Evolutionary conservation across 2,888 invertebrate species (phyloP).

Genomic region (Leptinotarsa rubiginosa): DNA sequence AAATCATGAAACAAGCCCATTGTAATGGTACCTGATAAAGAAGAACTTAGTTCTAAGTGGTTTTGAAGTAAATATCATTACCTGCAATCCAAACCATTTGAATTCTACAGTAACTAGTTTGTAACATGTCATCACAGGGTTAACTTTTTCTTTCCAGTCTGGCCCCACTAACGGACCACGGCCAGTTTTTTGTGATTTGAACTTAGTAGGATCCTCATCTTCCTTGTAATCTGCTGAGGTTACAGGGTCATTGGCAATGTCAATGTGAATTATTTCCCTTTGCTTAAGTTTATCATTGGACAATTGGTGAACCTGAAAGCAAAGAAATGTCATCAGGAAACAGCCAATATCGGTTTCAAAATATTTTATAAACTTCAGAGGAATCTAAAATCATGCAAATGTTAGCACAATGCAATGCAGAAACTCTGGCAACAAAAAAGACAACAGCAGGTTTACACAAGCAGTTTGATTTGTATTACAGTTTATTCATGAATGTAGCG

Average conservation of each 20-base stretch:
- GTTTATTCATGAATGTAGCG: background rate
- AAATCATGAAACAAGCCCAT: no score
- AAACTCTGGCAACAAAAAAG: constrained; percentile 3
- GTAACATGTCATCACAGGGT: constrained; percentile 97
- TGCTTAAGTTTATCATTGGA: constrained; percentile 88
- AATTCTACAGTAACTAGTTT: constrained; percentile 97
- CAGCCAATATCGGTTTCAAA: background rate
- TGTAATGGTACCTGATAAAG: no score
- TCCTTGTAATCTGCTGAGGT: constrained; percentile 86
- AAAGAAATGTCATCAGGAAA: background rate
- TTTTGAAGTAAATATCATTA: constrained; percentile 53
- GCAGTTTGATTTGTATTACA: background rate
- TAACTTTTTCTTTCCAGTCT: constrained; percentile 82
- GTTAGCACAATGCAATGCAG: background rate
- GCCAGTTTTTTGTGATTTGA: constrained; percentile 91
- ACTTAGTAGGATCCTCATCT: constrained; percentile 87
- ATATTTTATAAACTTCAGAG: background rate
- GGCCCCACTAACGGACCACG: constrained; percentile 88
- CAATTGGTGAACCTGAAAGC: constrained; percentile 90
- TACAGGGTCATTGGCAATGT: constrained; percentile 94
- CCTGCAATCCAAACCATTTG: constrained; percentile 97
- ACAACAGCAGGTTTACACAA: background rate
- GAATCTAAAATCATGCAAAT: constrained; percentile 2
- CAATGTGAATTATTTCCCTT: constrained; percentile 91
- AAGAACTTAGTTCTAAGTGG: background rate